These are phyloP conservation scores for Macrostomum cliftonense DNA, from an alignment of 2,888 invertebrate genomes.

Conservation along the genomic window DNA sequence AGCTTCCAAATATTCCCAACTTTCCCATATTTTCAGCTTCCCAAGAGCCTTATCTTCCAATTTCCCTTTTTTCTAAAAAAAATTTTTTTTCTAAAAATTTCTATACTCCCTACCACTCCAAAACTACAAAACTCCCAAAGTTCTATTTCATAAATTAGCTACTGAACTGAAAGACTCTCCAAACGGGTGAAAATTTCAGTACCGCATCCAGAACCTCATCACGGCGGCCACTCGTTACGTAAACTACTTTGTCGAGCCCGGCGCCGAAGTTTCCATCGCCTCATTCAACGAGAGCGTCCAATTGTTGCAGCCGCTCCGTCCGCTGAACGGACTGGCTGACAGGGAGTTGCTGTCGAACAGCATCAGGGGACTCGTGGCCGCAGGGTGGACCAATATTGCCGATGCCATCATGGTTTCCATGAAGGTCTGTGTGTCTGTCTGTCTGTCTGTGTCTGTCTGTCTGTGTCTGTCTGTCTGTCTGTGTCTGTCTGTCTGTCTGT, in stretches of 20 bases:
- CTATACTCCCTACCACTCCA: too few relatives aligned
- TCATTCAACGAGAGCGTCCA: slow-evolving; percentile 51
- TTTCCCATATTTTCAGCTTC: too few relatives aligned
- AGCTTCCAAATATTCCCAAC: too few relatives aligned
- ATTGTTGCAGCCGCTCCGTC: neutral
- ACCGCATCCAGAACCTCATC: too few relatives aligned
- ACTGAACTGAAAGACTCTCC: too few relatives aligned
- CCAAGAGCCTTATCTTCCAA: too few relatives aligned
- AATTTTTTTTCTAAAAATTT: too few relatives aligned
- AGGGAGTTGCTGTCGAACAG: neutral
- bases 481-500: neutral
- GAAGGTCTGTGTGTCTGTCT: neutral
- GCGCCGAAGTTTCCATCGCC: slow-evolving; percentile 64
- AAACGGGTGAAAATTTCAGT: too few relatives aligned
- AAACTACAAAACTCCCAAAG: too few relatives aligned
- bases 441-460: neutral
- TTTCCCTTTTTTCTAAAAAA: too few relatives aligned
- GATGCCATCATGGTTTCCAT: neutral
- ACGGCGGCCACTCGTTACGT: slow-evolving; percentile 16
- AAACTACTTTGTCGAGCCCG: slow-evolving; percentile 55
- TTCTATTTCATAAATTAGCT: too few relatives aligned
- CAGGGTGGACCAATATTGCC: neutral
- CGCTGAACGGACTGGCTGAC: neutral
- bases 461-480: neutral
- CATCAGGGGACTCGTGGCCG: neutral